These are phyloP conservation scores for Myrmophylax atrothorax DNA, from an alignment of 2,113 vertebrate genomes.

Conservation along the genomic window DNA sequence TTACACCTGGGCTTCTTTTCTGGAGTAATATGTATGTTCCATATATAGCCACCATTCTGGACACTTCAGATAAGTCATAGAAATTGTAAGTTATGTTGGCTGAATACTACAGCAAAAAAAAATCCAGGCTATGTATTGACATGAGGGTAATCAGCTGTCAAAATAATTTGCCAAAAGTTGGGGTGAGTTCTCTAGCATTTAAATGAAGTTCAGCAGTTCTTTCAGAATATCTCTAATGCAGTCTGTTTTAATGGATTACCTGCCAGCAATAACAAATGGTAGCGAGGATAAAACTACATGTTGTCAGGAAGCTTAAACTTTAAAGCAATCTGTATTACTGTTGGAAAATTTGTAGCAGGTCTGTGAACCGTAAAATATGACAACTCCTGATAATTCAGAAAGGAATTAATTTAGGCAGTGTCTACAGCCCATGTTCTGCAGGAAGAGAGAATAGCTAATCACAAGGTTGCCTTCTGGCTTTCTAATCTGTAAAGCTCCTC, in stretches of 20 bases:
- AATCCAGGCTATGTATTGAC: neutral
- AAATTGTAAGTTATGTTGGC: neutral
- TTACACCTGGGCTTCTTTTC: neutral
- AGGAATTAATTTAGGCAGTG: constrained; percentile 37
- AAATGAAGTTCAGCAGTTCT: constrained; percentile 25
- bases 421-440: neutral
- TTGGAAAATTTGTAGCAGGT: neutral
- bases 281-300: constrained; percentile 17
- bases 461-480: constrained; percentile 45
- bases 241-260: constrained; percentile 28
- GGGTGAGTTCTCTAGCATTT: neutral
- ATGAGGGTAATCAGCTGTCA: neutral
- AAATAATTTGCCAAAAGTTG: constrained; percentile 2
- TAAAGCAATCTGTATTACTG: neutral
- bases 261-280: constrained; percentile 42
- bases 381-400: constrained; percentile 35
- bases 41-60: neutral
- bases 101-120: neutral
- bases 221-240: constrained; percentile 12
- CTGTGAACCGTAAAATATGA: constrained; percentile 27
- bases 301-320: constrained; percentile 46
- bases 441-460: constrained; percentile 54
- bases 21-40: neutral
- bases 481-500: neutral
- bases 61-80: neutral